Evolutionary conservation across 1,140 invertebrate species (phyloP), one percentile per base, ranked within the genome.

Genomic region (Drosophila kepulauana): DNA sequence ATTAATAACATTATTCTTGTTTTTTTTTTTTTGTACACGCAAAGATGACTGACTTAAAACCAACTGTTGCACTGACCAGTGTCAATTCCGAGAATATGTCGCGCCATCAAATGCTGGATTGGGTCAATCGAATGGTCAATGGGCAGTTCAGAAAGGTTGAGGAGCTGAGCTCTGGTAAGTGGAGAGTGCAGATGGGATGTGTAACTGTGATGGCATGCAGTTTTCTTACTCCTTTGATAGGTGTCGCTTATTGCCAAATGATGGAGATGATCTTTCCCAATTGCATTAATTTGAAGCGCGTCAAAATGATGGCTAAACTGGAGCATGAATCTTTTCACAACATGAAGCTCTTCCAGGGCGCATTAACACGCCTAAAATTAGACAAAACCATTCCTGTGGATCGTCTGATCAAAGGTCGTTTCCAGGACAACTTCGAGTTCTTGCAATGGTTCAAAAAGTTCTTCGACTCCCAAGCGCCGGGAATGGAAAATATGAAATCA

Each of bases 291-390:
- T 93, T 99, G 91, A 99, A 99, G 93, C 96, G 98, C 92, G 97
- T 99, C 3, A 99, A 99, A 94, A 98, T 99, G 93, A 96, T 96
- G 93, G 99, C 99, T 77, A 99, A 99, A 92, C 94, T 99, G 80
- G 99, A 99, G 93, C 98, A 99, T 94, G 99, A 99, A 93, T 99
- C 98, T 93, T 99, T 99, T 93, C 97, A 99, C 92, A 99, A 99
- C 94, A 99, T 99, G 93, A 99, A 99, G 95, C 95, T 98, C 64
- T 95, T 99, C 45, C 99, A 99, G 94, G 97, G 96, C 11, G 95
- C 96, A 13, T 99, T 99, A 93, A 98, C 98, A 93, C 98, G 98
- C 94, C 96, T 99, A 94, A 96, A 96, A 91, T 97, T 99, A 82
- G 99, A 99, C 93, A 99, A 99, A 41, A 69, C 84, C 0, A 95